Conservation (phyloP, 2,113 vertebrate species). For the Platichthys stellatus region DNA sequence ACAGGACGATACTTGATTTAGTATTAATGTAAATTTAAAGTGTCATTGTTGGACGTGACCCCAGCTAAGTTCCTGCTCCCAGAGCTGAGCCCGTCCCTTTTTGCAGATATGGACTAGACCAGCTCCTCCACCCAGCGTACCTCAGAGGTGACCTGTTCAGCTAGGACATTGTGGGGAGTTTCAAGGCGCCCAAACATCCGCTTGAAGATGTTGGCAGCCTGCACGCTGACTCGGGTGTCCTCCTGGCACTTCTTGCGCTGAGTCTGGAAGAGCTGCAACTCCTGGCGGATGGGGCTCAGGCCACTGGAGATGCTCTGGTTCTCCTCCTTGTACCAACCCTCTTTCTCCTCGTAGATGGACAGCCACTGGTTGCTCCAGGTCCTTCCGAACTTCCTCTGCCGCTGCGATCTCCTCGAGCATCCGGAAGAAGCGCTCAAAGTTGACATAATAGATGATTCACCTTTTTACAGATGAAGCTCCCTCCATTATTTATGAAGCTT, state of each 20-base stretch:
- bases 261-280: constrained; percentile 88
- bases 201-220: constrained; percentile 88
- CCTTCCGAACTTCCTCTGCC: constrained; percentile 89
- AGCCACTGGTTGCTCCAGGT: constrained; percentile 90
- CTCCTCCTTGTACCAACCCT: constrained; percentile 96
- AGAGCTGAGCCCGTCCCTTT: constrained; percentile 78
- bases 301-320: constrained; percentile 90
- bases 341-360: constrained; percentile 96
- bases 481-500: constrained; percentile 14
- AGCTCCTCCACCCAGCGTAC: constrained; percentile 96
- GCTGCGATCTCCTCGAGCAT: constrained; percentile 93
- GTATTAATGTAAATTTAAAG: neutral
- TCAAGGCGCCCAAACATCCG: constrained; percentile 91
- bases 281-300: constrained; percentile 88
- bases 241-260: constrained; percentile 92
- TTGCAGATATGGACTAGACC: constrained; percentile 86
- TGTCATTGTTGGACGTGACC: constrained; percentile 4
- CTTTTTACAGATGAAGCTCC: constrained; percentile 8
- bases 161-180: constrained; percentile 90
- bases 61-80: constrained; percentile 81
- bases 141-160: constrained; percentile 91
- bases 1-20: constrained; percentile 21
- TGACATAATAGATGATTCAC: constrained; percentile 83
- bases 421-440: constrained; percentile 97
- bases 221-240: constrained; percentile 84